Base-by-base conservation (phyloP, 2,888 invertebrate genomes). In the Caenorhabditis macrosperma region DNA sequence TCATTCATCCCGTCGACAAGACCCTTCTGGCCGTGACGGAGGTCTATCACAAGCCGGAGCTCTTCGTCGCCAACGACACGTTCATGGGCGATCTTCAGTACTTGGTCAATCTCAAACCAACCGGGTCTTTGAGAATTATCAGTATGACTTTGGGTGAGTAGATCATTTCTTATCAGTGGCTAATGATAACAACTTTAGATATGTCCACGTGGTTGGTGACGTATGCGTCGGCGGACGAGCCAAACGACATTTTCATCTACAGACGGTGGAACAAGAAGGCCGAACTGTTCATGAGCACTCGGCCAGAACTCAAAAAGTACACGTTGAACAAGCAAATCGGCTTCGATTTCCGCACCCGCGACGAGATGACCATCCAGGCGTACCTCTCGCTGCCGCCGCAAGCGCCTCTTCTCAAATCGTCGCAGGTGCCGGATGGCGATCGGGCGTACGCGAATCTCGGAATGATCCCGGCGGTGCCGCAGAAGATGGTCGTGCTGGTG, bases 181-280 rank as follows among this genome's bases (percentile, higher is more conserved):
- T 2, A 38, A 2, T 5, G 3, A 15, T 17, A 46, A 35, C 7
- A 0, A 38, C 9, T n/a, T 76, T 66, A 20, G 89, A 89, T 68
- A 89, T 89, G 84, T 84, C 88, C 57, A 87, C 88, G 2, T 89
- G 89, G 88, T 82, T 89, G 26, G 87, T 89, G 22, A 88, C 88
- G 10, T 89, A 86, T 78, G 80, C 85, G 22, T 88, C 88, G 6
- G 87, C 89, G 46, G 86, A 88, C 59, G 86, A 88, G 55, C 89
- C 89, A 12, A 86, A 87, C 76, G 88, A 89, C 74, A 87, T 88
- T 68, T 87, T 83, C 59, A 67, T 86, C 52, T 81, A 84, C 66
- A 38, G 82, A 44, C 35, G 79, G 66, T 83, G 82, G 82, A 66
- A 83, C 44, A 85, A 83, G 54, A 81, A 80, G 61, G 88, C 89